Evolutionary conservation across 2,888 invertebrate species (phyloP).

Genomic region (Sthenelais limicola): DNA sequence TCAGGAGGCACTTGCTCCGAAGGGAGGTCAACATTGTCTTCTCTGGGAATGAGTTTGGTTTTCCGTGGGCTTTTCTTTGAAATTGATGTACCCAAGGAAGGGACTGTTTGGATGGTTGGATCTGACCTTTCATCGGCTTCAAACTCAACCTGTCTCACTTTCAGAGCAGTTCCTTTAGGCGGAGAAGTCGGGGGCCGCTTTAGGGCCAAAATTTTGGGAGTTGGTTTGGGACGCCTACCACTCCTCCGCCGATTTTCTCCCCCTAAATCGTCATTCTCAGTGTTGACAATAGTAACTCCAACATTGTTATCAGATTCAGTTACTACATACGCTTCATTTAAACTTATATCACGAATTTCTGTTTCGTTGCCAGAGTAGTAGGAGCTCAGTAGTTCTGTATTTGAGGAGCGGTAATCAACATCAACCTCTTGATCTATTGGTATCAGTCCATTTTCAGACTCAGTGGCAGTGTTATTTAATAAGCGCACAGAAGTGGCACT

Average conservation of each 20-base stretch:
- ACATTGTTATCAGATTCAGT: background rate
- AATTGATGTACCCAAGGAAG: too few relatives aligned
- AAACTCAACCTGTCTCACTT: background rate
- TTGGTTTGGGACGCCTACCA: constrained; percentile 31
- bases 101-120: too few relatives aligned
- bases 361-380: too few relatives aligned
- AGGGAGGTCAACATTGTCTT: background rate
- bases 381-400: too few relatives aligned
- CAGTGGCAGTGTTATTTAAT: too few relatives aligned
- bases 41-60: constrained; percentile 11
- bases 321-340: background rate
- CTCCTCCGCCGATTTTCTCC: constrained; percentile 16
- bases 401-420: too few relatives aligned
- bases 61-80: constrained; percentile 6
- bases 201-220: constrained; percentile 25
- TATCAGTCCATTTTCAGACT: too few relatives aligned
- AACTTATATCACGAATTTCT: too few relatives aligned
- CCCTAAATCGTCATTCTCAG: constrained; percentile 15
- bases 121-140: background rate
- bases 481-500: constrained; percentile 11
- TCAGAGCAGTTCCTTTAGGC: background rate
- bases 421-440: background rate
- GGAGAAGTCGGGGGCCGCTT: too few relatives aligned
- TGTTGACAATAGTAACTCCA: background rate
- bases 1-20: background rate